Evolutionary conservation across 2,888 invertebrate genomes (phyloP).

Genomic region (Herminia tarsipennalis): DNA sequence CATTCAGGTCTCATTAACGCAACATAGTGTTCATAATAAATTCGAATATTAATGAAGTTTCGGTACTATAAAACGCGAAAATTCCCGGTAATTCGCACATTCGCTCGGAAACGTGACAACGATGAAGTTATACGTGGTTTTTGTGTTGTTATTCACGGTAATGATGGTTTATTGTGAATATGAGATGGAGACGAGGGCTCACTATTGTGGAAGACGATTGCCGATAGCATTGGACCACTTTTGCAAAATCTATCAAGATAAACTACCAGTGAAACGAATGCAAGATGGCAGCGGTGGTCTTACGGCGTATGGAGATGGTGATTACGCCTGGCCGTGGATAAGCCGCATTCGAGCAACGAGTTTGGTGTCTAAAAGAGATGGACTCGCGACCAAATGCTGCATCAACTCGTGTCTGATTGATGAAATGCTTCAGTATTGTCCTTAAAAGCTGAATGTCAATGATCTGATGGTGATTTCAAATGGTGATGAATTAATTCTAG

Average conservation of each 20-base stretch:
- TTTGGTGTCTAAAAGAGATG: constrained; percentile 9
- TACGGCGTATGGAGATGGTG: background rate
- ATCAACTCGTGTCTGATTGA: constrained; percentile 47
- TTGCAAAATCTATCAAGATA: constrained; percentile 19
- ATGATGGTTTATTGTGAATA: background rate
- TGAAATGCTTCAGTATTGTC: constrained; percentile 50
- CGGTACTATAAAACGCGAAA: constrained; percentile 36
- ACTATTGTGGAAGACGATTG: constrained; percentile 43
- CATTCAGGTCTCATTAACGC: constrained; percentile 27
- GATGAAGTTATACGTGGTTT: constrained; percentile 23
- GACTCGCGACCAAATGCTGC: constrained; percentile 50
- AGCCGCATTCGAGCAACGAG: constrained; percentile 1
- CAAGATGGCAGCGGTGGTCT: constrained; percentile 2
- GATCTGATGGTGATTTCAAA: no score
- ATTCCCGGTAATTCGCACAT: constrained; percentile 3
- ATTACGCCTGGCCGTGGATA: constrained; percentile 11
- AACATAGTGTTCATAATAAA: constrained; percentile 17
- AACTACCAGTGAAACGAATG: background rate
- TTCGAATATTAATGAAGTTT: constrained; percentile 45
- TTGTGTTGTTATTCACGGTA: constrained; percentile 5
- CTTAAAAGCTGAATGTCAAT: background rate
- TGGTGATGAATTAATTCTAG: no score
- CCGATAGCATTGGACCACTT: constrained; percentile 20
- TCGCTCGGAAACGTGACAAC: constrained; percentile 5
- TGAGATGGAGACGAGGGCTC: constrained; percentile 8